These are phyloP conservation scores for Cantharis nigra DNA, from an alignment of 2,888 invertebrate genomes.

Conservation along the genomic window DNA sequence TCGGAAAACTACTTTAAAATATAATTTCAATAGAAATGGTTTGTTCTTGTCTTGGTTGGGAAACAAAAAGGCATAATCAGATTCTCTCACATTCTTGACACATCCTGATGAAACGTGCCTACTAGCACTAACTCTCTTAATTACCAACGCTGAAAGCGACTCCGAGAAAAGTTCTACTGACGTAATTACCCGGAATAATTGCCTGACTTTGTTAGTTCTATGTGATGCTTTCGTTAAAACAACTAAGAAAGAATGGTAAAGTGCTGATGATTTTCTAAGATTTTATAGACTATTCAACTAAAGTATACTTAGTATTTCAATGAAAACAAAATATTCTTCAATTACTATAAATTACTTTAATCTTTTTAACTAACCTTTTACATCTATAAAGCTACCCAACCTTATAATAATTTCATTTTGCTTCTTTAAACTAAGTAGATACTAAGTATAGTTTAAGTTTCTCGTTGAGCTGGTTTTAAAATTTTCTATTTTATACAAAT, in stretches of 20 bases:
- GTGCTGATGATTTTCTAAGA: not conserved
- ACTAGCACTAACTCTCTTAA: slow-evolving; percentile 59
- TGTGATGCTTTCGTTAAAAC: slow-evolving; percentile 40
- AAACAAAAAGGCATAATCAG: slow-evolving; percentile 48
- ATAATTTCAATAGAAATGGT: not conserved
- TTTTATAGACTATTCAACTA: not conserved
- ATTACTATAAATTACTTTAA: not conserved
- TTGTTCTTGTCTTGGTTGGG: slow-evolving; percentile 13
- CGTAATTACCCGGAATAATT: slow-evolving; percentile 67
- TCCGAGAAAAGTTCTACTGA: slow-evolving; percentile 59
- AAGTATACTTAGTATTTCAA: not conserved
- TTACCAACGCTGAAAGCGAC: slow-evolving; percentile 56
- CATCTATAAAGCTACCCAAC: not conserved
- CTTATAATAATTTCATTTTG: not conserved
- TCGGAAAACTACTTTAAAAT: not conserved
- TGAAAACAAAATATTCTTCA: not conserved
- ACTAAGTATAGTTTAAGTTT: not conserved
- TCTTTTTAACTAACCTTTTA: not conserved
- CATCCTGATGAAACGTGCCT: slow-evolving; percentile 46
- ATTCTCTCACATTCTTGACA: slow-evolving; percentile 47
- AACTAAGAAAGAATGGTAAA: slow-evolving; percentile 10
- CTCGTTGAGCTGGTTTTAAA: not conserved
- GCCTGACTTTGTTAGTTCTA: slow-evolving; percentile 55
- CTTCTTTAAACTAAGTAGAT: not conserved
- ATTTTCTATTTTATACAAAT: not conserved